Conservation (phyloP, 1,140 invertebrate species). For the Meloidogyne floridensis region DNA sequence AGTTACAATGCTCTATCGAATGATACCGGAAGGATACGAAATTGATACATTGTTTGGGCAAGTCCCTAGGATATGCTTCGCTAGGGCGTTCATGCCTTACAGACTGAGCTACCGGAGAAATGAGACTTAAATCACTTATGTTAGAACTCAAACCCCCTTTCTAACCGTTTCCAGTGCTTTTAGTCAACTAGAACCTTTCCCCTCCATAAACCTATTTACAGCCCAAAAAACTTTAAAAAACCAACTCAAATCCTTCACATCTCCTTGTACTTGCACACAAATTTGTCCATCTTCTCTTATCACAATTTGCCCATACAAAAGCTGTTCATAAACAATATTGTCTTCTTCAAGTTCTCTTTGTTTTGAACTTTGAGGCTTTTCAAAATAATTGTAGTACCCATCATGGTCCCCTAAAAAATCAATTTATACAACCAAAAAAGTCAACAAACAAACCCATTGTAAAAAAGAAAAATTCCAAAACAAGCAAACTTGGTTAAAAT, state of each 20-base stretch:
- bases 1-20: no score
- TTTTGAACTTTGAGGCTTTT: background rate
- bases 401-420: background rate
- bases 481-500: background rate
- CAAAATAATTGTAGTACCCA: background rate
- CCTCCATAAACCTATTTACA: no score
- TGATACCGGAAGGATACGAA: no score
- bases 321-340: background rate
- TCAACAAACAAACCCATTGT: background rate
- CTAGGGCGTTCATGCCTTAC: no score
- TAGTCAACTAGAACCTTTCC: no score
- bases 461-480: background rate
- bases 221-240: background rate
- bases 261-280: conserved; percentile 5
- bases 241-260: background rate
- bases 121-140: no score
- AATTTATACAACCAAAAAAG: background rate
- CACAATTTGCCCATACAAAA: conserved; percentile 10
- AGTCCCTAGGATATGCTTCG: no score
- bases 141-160: no score
- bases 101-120: no score
- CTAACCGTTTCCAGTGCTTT: no score
- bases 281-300: conserved; percentile 4
- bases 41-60: no score
- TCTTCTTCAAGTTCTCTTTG: background rate